phyloP scores from a whole-genome alignment of 2,888 invertebrate species.

The Seira ritae region DNA sequence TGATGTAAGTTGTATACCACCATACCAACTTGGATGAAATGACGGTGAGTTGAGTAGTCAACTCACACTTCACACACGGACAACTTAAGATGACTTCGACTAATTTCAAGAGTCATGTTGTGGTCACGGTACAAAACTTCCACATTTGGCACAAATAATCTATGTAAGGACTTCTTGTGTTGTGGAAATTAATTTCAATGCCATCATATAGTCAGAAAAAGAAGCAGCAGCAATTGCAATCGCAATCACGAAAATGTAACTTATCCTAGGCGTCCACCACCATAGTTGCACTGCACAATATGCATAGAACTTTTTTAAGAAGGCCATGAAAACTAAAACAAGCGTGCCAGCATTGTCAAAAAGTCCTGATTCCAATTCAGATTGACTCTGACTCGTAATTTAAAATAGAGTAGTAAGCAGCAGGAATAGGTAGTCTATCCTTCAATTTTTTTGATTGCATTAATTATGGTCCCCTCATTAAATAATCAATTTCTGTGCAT shows the following conservation, averaged over 20 bases:
- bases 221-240: not conserved
- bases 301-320: constrained; percentile 35
- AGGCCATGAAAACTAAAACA: constrained; percentile 33
- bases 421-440: no score
- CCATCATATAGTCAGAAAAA: not conserved
- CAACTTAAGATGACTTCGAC: not conserved
- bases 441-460: constrained; percentile 42
- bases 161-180: not conserved
- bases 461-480: constrained; percentile 44
- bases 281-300: no score
- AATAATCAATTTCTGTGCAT: constrained; percentile 35
- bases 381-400: no score
- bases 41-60: not conserved
- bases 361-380: no score
- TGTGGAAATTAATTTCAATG: not conserved
- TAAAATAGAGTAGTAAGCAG: constrained; percentile 43
- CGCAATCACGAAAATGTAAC: no score
- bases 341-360: constrained; percentile 34
- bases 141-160: not conserved
- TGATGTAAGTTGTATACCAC: no score
- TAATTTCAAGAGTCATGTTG: not conserved
- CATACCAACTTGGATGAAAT: no score
- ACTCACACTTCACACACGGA: not conserved
- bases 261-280: no score
- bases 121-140: not conserved